Evolutionary conservation across 1,140 invertebrate genomes (phyloP).

Genomic region (Pseudomyrmex concolor): DNA sequence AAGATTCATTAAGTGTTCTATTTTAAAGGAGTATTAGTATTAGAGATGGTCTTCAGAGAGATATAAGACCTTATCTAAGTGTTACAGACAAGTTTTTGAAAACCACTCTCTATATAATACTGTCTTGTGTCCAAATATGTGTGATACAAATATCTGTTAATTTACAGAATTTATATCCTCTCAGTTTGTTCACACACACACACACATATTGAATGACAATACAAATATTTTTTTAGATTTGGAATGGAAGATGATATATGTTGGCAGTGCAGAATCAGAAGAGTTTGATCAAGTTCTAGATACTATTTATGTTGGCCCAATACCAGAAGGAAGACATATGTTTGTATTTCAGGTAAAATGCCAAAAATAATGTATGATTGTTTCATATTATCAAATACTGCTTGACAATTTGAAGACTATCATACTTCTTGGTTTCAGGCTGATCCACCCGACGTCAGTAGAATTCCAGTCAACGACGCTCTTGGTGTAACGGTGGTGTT

Average conservation of each 20-base stretch:
- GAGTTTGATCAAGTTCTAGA: constrained; percentile 98
- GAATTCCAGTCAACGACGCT: constrained; percentile 97
- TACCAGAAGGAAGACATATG: constrained; percentile 98
- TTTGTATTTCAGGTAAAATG: constrained; percentile 95
- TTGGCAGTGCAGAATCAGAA: constrained; percentile 98
- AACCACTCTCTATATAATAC: too few relatives aligned
- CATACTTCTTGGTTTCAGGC: constrained; percentile 88
- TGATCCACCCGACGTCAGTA: constrained; percentile 95
- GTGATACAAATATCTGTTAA: too few relatives aligned
- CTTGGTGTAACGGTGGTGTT: constrained; percentile 98
- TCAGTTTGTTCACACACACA: too few relatives aligned
- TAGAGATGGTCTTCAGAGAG: too few relatives aligned
- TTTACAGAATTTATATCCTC: too few relatives aligned
- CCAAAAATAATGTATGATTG: not conserved
- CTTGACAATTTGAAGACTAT: not conserved
- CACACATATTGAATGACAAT: not conserved
- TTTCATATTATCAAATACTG: not conserved
- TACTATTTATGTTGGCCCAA: constrained; percentile 98
- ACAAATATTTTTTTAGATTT: constrained; percentile 89
- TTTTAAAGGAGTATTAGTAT: too few relatives aligned
- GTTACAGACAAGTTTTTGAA: too few relatives aligned
- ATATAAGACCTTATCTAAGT: too few relatives aligned
- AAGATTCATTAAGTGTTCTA: too few relatives aligned
- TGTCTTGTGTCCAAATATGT: too few relatives aligned
- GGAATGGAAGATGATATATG: constrained; percentile 99